These are phyloP conservation scores for western clawed frog (Xenopus tropicalis) DNA, from an alignment of 2,113 vertebrate genomes.

Conservation along the genomic window UCB_Xtro_10.0 CM004450.2:97048501-97049000, in stretches of 20 bases:
- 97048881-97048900: too few relatives aligned
- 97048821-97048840: too few relatives aligned
- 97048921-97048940: too few relatives aligned
- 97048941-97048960: too few relatives aligned
- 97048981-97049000: too few relatives aligned
- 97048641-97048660: not conserved
- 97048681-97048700: constrained; percentile 13
- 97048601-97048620: constrained; percentile 53
- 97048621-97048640: constrained; percentile 3
- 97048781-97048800: not conserved
- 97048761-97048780: not conserved
- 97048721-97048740: constrained; percentile 2
- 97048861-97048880: too few relatives aligned
- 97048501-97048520: constrained; percentile 45
- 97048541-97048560: constrained; percentile 1
- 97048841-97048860: too few relatives aligned
- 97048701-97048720: constrained; percentile 2
- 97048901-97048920: too few relatives aligned
- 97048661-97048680: constrained; percentile 7
- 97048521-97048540: constrained; percentile 9
- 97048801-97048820: not conserved
- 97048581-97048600: constrained; percentile 53
- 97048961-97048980: too few relatives aligned
- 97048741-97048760: constrained; percentile 16
- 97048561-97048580: not conserved